These are phyloP conservation scores for Tapera naevia DNA, from an alignment of 2,797 vertebrate species.

Conservation along the genomic window DNA sequence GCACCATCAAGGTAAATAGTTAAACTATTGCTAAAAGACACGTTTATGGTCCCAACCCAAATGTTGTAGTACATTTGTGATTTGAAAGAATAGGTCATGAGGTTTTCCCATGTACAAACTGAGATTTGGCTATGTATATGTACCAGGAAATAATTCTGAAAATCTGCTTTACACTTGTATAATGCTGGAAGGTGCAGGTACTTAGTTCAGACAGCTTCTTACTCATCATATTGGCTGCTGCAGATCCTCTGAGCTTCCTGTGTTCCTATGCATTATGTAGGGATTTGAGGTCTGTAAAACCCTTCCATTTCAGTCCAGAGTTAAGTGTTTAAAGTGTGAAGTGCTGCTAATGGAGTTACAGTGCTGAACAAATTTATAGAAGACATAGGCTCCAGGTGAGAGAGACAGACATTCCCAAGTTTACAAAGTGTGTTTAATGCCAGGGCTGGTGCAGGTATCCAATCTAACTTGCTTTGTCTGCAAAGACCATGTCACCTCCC, in stretches of 20 bases:
- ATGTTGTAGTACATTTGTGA: not conserved
- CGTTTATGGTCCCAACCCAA: not conserved
- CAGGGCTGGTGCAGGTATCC: not conserved
- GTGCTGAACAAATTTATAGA: not conserved
- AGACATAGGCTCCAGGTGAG: not conserved
- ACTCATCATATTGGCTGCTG: not conserved
- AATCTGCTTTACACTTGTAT: not conserved
- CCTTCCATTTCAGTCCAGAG: not conserved
- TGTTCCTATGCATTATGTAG: not conserved
- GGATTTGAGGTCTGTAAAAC: not conserved
- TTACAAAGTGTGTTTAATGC: not conserved
- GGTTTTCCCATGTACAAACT: not conserved
- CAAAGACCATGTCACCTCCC: not conserved
- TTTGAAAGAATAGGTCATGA: not conserved
- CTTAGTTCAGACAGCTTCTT: not conserved
- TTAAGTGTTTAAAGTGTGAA: not conserved
- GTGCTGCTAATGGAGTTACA: not conserved
- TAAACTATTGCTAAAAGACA: not conserved
- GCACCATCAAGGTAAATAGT: constrained; percentile 92
- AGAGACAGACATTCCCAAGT: not conserved
- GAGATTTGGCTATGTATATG: not conserved
- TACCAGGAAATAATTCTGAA: not conserved
- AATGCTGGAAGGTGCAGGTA: not conserved
- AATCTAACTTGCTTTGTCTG: not conserved
- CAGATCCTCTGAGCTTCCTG: not conserved